Conservation (phyloP, 2,888 invertebrate species). For the Apamea monoglypha region DNA sequence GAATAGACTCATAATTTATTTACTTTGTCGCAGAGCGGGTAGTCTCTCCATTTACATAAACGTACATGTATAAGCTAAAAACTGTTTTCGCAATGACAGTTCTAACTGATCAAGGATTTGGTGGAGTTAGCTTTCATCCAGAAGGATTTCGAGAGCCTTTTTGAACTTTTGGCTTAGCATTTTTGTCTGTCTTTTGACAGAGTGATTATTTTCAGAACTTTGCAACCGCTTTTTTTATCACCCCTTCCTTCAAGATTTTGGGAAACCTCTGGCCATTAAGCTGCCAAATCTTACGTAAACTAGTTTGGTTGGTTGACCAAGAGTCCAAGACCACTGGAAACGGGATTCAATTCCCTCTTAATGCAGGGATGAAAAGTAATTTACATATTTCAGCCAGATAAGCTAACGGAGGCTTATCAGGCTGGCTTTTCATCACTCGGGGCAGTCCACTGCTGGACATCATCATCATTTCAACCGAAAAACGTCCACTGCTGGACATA, state of each 20-base stretch:
- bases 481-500: neutral
- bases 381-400: neutral
- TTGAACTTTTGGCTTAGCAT: neutral
- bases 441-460: neutral
- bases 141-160: neutral
- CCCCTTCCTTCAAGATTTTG: neutral
- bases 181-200: neutral
- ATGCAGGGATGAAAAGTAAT: neutral
- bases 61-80: neutral
- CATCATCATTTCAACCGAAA: neutral
- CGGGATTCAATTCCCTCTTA: neutral
- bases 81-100: neutral
- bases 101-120: conserved; percentile 2
- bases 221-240: neutral
- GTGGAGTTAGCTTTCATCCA: neutral
- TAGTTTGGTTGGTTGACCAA: neutral
- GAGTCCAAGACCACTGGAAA: neutral
- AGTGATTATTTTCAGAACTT: neutral
- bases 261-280: neutral
- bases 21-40: conserved; percentile 16
- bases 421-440: neutral
- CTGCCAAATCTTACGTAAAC: neutral
- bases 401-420: too few species aligned
- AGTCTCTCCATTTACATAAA: conserved; percentile 20
- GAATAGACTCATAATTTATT: conserved; percentile 25